Evolutionary conservation across 2,113 vertebrate species (phyloP).

Genomic region (Orthonyx spaldingii): DNA sequence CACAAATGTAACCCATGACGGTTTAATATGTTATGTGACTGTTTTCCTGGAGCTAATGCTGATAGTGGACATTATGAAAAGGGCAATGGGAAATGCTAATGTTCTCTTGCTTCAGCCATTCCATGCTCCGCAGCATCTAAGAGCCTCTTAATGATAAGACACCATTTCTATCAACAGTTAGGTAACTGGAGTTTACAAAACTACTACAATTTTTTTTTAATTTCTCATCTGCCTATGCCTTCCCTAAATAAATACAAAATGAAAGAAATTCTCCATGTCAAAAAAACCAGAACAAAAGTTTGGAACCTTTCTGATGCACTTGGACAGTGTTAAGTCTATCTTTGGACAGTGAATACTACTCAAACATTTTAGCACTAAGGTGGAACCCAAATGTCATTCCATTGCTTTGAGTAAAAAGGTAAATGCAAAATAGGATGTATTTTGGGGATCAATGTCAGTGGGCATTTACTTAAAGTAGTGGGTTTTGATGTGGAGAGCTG

Average conservation of each 20-base stretch:
- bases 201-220: not conserved
- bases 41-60: not conserved
- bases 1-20: not conserved
- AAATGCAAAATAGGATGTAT: not conserved
- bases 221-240: not conserved
- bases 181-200: not conserved
- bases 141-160: not conserved
- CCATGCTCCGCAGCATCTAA: not conserved
- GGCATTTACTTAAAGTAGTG: not conserved
- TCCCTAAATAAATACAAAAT: not conserved
- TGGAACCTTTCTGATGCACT: not conserved
- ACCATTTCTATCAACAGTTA: not conserved
- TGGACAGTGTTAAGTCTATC: not conserved
- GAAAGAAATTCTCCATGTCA: not conserved
- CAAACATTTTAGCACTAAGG: not conserved
- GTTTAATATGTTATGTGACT: not conserved
- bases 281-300: not conserved
- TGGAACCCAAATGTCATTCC: not conserved
- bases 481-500: not conserved
- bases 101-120: not conserved
- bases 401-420: not conserved
- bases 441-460: not conserved
- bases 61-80: not conserved
- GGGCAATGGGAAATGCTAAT: not conserved
- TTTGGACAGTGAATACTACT: not conserved